A percentile compares a stretch with the other conserved stretches of the same genome.
Evolutionary conservation across 23 tunicate genomes (phyloP).

Genomic region (Clavelina lepadiformis): DNA sequence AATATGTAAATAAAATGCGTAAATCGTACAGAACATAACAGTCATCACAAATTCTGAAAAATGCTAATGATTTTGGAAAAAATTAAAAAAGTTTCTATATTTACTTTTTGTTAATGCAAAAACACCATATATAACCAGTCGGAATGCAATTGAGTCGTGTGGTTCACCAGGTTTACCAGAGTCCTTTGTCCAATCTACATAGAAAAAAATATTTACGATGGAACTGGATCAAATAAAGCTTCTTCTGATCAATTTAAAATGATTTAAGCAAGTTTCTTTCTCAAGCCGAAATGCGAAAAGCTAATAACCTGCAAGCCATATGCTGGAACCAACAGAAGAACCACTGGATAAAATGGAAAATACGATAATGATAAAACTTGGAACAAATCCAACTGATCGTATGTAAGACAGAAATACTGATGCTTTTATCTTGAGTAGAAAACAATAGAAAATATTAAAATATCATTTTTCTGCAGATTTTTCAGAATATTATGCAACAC

Average conservation of each 20-base stretch:
- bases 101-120: constrained; percentile 24
- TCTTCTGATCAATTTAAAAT: too few relatives aligned
- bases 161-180: constrained; percentile 29
- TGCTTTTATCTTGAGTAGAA: constrained; percentile 40
- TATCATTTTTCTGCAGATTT: too few relatives aligned
- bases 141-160: constrained; percentile 19
- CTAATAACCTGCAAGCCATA: constrained; percentile 78
- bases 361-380: constrained; percentile 26
- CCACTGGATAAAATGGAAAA: constrained; percentile 55
- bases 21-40: too few relatives aligned
- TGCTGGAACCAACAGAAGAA: constrained; percentile 56
- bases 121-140: constrained; percentile 33
- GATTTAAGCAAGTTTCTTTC: too few relatives aligned
- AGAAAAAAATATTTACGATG: too few relatives aligned
- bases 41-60: too few relatives aligned
- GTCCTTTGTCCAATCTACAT: constrained; percentile 40
- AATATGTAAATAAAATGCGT: too few relatives aligned
- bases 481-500: too few relatives aligned
- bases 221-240: too few relatives aligned
- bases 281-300: too few relatives aligned
- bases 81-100: too few relatives aligned
- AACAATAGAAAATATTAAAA: background rate
- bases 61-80: too few relatives aligned
- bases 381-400: constrained; percentile 50
- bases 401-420: constrained; percentile 37